Base-by-base conservation (phyloP, 2,888 invertebrate species). In the Epirrhoe tristata region DNA sequence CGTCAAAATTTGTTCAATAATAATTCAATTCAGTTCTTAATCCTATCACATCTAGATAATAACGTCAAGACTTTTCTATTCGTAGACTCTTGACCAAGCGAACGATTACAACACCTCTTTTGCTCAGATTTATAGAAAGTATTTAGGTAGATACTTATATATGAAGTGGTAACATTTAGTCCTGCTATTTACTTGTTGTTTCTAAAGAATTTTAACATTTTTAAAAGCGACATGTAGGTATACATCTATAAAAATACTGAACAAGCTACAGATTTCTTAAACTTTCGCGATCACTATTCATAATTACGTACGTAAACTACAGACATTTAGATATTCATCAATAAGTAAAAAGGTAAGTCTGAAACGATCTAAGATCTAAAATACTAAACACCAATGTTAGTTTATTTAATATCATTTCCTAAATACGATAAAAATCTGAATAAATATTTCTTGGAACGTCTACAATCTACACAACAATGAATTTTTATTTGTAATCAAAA, bases 401-500 rank as follows among this genome's bases (percentile, higher is more conserved):
- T n/a, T n/a, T n/a, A n/a, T n/a, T n/a, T n/a, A n/a, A n/a, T n/a
- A n/a, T n/a, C n/a, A n/a, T n/a, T n/a, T n/a, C n/a, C 46, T 46
- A 46, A n/a, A 46, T 48, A 48, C 48, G 14, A 48, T 2, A 7
- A 1, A 6, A 16, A 48, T n/a, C 14, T n/a, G 10, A 14, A 14
- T 6, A 16, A 16, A 48, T 48, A 14, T 16, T 48, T 16, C 48
- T 48, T 48, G 48, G 5, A n/a, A 43, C 43, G 46, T 1, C 43
- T 1, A 46, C 46, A 1, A 16, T 48, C 0, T 6, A 46, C n/a
- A 10, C 32, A 14, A 60, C 10, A 58, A 6, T 10, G n/a, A 58
- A 54, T 63, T 63, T 57, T 4, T 16, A 67, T 39, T 63, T 48
- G 14, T 53, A 53, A 60, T 61, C 58, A 32, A 48, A 53, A 67